These are phyloP conservation scores for Cosmia trapezina DNA, from an alignment of 2,888 invertebrate species.

Conservation along the genomic window DNA sequence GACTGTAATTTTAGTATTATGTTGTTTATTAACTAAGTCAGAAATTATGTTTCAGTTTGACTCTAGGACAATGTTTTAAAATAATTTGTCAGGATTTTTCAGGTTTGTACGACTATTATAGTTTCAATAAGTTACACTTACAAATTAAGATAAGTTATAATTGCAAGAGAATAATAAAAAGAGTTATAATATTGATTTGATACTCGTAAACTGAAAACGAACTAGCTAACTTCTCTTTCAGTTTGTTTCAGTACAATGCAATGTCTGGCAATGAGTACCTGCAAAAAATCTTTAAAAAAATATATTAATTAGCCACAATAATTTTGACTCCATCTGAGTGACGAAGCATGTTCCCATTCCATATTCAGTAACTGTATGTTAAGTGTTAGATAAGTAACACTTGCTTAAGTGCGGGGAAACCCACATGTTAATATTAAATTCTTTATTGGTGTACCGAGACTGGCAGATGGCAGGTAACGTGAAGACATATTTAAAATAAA, in stretches of 20 bases:
- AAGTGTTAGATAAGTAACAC: conserved; percentile 33
- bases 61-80: not conserved
- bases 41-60: no score
- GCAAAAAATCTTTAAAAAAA: not conserved
- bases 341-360: not conserved
- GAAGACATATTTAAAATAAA: conserved; percentile 47
- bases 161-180: not conserved
- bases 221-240: not conserved
- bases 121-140: not conserved
- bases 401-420: conserved; percentile 35
- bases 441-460: conserved; percentile 43
- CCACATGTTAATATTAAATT: conserved; percentile 50
- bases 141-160: not conserved
- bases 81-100: not conserved
- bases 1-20: not conserved
- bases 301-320: not conserved
- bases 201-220: not conserved
- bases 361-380: conserved; percentile 32
- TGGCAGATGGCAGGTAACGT: conserved; percentile 48
- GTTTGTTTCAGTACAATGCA: no score
- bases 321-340: not conserved
- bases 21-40: not conserved
- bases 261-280: no score
- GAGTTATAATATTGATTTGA: not conserved
- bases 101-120: not conserved